These are phyloP conservation scores for Lepidurus packardi DNA, from an alignment of 1,140 invertebrate species.

Conservation along the genomic window DNA sequence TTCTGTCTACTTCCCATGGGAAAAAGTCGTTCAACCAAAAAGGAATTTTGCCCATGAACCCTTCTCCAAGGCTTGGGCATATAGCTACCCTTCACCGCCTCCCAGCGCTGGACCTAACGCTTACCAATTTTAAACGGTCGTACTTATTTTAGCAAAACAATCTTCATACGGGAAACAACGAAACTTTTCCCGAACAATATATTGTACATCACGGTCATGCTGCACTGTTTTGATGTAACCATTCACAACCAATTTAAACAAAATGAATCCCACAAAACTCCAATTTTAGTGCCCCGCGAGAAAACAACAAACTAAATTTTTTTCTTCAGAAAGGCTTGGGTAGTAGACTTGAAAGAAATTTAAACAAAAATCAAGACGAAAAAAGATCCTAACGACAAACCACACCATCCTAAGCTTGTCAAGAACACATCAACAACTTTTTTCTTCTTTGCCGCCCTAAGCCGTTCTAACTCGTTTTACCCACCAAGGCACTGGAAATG, in stretches of 20 bases:
- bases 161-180: neutral
- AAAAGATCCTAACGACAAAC: neutral
- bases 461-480: neutral
- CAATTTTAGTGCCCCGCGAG: neutral
- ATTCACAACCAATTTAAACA: neutral
- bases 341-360: neutral
- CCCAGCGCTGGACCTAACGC: too few species aligned
- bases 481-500: neutral
- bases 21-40: too few species aligned
- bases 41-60: too few species aligned
- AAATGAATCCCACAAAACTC: neutral
- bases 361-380: neutral
- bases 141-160: too few species aligned
- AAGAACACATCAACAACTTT: neutral
- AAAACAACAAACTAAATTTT: neutral
- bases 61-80: too few species aligned
- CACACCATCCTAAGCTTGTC: neutral
- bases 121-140: too few species aligned
- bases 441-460: neutral
- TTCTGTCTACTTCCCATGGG: too few species aligned
- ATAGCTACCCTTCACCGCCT: too few species aligned
- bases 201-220: neutral
- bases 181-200: neutral
- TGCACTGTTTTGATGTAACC: neutral
- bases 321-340: slow-evolving; percentile 18